Evolutionary conservation across 2,113 vertebrate genomes (phyloP).

Genomic region (Semicossyphus pulcher): DNA sequence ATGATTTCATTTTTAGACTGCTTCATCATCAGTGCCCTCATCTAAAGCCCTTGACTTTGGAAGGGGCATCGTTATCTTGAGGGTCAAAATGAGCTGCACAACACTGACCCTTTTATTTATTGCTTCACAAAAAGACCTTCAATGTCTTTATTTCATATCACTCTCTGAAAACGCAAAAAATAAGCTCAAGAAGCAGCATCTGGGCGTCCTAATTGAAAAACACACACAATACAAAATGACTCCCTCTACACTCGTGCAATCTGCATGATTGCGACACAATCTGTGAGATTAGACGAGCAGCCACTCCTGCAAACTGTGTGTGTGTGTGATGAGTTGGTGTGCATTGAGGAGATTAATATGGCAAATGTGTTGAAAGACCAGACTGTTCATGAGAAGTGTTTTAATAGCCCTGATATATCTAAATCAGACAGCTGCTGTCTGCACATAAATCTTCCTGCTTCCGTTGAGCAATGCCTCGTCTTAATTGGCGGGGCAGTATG

Average conservation of each 20-base stretch:
- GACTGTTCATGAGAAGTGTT: slow-evolving; percentile 66
- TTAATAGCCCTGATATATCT: slow-evolving; percentile 77
- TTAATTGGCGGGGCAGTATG: slow-evolving; percentile 64
- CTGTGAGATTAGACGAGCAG: slow-evolving; percentile 52
- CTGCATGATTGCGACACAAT: slow-evolving; percentile 48
- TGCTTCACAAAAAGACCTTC: slow-evolving; percentile 7
- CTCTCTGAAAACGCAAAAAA: slow-evolving; percentile 46
- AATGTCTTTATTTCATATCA: slow-evolving; percentile 31
- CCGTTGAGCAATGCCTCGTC: slow-evolving; percentile 42
- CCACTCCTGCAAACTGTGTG: slow-evolving; percentile 34
- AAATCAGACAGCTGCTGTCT: slow-evolving; percentile 70
- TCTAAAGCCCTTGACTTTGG: slow-evolving; percentile 14
- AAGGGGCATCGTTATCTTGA: neutral
- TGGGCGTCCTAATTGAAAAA: slow-evolving; percentile 1
- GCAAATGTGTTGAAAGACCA: slow-evolving; percentile 62
- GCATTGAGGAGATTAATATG: slow-evolving; percentile 69
- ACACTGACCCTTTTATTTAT: neutral
- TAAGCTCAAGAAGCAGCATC: slow-evolving; percentile 4
- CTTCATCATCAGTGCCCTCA: neutral
- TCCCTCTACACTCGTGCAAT: slow-evolving; percentile 19
- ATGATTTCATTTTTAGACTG: slow-evolving; percentile 8
- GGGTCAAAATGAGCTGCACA: neutral
- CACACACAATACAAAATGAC: slow-evolving; percentile 5
- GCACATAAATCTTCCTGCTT: slow-evolving; percentile 70
- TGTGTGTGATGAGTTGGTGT: slow-evolving; percentile 49